phyloP scores from a whole-genome alignment of 1,140 invertebrate species.

The Microplitis demolitor region DNA sequence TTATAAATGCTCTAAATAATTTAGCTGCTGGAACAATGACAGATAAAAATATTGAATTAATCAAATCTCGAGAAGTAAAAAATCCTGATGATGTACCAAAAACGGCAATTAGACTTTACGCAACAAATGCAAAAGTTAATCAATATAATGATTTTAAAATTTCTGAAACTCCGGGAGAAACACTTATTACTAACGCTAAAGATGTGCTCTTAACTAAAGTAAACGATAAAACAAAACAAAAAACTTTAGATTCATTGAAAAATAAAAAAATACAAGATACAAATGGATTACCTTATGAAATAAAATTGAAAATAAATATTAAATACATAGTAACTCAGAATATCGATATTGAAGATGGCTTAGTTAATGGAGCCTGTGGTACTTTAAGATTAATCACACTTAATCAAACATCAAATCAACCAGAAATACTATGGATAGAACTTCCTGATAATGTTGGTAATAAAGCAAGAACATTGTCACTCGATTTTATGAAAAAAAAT shows the following conservation, averaged over 20 bases:
- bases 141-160: not conserved
- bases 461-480: not conserved
- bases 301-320: not conserved
- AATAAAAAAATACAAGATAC: not conserved
- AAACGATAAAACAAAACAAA: not conserved
- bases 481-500: not conserved
- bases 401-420: not conserved
- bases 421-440: slow-evolving; percentile 15
- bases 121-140: not conserved
- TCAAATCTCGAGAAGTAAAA: slow-evolving; percentile 7
- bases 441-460: slow-evolving; percentile 6
- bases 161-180: not conserved
- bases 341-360: slow-evolving; percentile 24
- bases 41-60: not conserved
- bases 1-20: slow-evolving; percentile 32
- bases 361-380: slow-evolving; percentile 25
- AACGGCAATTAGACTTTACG: not conserved
- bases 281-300: not conserved
- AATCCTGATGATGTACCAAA: not conserved
- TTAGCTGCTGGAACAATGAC: slow-evolving; percentile 27
- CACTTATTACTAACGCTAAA: not conserved
- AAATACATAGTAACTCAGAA: not conserved
- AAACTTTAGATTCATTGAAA: not conserved
- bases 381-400: slow-evolving; percentile 7
- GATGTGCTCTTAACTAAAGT: not conserved